Evolutionary conservation across 2,888 invertebrate species (phyloP), one percentile per base, ranked within the genome.

Genomic region (Spatulosminthurus flaviceps): DNA sequence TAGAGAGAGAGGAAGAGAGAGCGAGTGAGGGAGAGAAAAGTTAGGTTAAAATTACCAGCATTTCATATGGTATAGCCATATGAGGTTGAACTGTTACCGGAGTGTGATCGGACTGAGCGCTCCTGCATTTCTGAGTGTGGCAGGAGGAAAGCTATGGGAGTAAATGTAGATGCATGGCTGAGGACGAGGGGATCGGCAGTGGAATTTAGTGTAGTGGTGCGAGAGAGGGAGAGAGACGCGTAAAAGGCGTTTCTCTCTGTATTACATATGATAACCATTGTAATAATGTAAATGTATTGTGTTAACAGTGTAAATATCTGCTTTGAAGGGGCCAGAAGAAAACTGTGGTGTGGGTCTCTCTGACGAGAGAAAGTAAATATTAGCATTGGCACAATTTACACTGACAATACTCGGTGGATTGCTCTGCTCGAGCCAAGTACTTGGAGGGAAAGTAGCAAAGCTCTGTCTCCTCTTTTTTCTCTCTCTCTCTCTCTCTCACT

Each of bases 341-440:
- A 64, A 64, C 22, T 22, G 64, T 64, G 64, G 64, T 64, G 64
- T 64, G 24, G 64, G 22, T 13, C 22, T n/a, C n/a, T 26, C 24
- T 9, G 24, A 24, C 64, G 64, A 64, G 26, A 64, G 64, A 64
- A 64, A 64, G 64, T 26, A 64, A 64, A 64, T 64, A 64, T 64
- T 64, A 64, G 26, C 64, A 64, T 64, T 64, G 64, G 64, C 22
- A 64, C 64, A 64, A 64, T 64, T 64, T 64, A 64, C 64, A 64
- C 26, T 64, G 64, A 64, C 64, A 64, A 64, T 64, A 64, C 64
- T 64, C 64, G 26, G 22, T 22, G 64, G 64, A 64, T 26, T 64
- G 64, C 64, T 22, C 64, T 64, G 24, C 64, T 64, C 22, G 19
- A 64, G 64, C 26, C 64, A 22, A 64, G 64, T 64, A 51, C 51